A percentile compares a stretch with the other conserved stretches of the same genome.
Conservation (phyloP, 2,113 vertebrate genomes). For the Gymnocephalus cernua region DNA sequence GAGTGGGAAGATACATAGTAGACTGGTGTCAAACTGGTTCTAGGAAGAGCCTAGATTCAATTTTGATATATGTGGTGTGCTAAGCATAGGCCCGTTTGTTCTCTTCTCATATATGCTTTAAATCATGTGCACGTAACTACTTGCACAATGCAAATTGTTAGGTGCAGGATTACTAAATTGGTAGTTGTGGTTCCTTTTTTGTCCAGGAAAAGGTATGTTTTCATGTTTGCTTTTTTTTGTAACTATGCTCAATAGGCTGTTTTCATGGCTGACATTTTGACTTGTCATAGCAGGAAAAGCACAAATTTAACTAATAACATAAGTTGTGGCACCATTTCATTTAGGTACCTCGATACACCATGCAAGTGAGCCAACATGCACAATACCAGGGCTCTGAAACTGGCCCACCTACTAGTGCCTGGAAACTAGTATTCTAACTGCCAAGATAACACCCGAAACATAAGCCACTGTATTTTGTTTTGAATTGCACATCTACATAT, state of each 20-base stretch:
- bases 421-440: not conserved
- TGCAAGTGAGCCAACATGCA: not conserved
- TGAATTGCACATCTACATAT: not conserved
- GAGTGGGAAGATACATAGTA: constrained; percentile 73
- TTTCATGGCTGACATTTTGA: not conserved
- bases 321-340: not conserved
- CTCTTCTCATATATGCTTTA: not conserved
- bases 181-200: not conserved
- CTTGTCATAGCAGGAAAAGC: not conserved
- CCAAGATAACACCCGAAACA: not conserved
- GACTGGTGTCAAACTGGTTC: constrained; percentile 58
- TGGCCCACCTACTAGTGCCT: not conserved
- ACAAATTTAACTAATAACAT: not conserved
- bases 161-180: constrained; percentile 7
- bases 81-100: not conserved
- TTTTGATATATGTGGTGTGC: constrained; percentile 39
- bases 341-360: not conserved
- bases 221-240: not conserved
- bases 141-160: not conserved
- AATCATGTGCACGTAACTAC: not conserved
- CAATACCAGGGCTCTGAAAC: not conserved
- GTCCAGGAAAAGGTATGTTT: not conserved
- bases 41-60: constrained; percentile 38
- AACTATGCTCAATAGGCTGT: not conserved
- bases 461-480: not conserved